Evolutionary conservation across 2,888 invertebrate genomes (phyloP), one percentile per base, ranked within the genome.

Genomic region (Dynastes maya): DNA sequence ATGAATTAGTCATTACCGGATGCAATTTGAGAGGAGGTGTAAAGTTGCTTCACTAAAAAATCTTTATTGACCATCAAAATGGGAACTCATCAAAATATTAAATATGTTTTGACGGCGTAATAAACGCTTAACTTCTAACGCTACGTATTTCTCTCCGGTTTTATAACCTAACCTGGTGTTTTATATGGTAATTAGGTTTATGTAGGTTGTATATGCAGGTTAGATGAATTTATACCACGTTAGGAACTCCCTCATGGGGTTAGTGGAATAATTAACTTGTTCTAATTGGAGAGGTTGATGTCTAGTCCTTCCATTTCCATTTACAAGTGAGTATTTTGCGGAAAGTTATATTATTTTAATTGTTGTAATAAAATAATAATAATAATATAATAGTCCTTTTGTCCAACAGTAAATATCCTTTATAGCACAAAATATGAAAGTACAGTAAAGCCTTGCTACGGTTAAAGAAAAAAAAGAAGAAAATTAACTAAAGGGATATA

Each of bases 131-230:
- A 8, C 55, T 1, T 53, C 4, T 2, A 58, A 22, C 5, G 22
- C 8, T 16, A 16, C 22, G 16, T 22, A 22, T 58, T 58, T 58
- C 32, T 37, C 32, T 22, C 55, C 5, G 3, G 22, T 16, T 22
- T 58, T 58, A 58, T 58, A 58, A 22, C 8, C 16, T 58, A 27
- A 22, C 55, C 1, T 0, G 8, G 27, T 58, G 5, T 58, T 58
- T 58, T 58, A 58, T 58, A 58, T 58, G 55, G 27, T 58, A 58
- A 58, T 58, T 58, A 22, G 16, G 55, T 58, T 58, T 58, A 22
- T 4, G 55, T 27, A 8, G 55, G 22, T 8, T 58, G 8, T 22
- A 22, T 8, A 22, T 22, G 55, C 22, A 22, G 22, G 8, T 8
- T 27, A 9, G n/a, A 58, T 27, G 55, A 58, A 58, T 58, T 58